Evolutionary conservation across 2,797 vertebrate genomes (phyloP).

Genomic region (Heteromormyrus szaboi): DNA sequence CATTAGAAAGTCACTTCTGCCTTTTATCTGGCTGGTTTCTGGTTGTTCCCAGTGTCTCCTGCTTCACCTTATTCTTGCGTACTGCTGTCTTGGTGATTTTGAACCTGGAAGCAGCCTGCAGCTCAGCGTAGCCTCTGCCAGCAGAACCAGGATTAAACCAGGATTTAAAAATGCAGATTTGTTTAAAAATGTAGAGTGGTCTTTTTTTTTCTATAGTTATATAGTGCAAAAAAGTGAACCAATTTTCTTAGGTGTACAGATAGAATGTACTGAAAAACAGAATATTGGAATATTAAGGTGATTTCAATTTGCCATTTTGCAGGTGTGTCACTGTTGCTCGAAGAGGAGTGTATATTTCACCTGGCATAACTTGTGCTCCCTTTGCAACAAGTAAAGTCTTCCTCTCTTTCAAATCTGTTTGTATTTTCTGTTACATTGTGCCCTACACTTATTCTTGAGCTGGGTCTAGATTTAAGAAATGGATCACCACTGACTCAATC

Average conservation of each 20-base stretch:
- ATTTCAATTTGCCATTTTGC: background rate
- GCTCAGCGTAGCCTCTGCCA: background rate
- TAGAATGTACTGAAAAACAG: background rate
- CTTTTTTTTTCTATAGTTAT: background rate
- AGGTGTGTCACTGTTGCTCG: slow-evolving; percentile 61
- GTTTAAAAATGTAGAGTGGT: background rate
- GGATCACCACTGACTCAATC: background rate
- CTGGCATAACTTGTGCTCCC: slow-evolving; percentile 62
- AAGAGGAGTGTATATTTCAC: slow-evolving; percentile 58
- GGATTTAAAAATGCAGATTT: background rate
- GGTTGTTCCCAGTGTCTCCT: background rate
- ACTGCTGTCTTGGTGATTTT: background rate
- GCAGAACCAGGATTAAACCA: background rate
- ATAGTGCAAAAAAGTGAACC: background rate
- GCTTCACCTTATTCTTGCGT: background rate
- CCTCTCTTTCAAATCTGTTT: background rate
- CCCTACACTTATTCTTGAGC: background rate
- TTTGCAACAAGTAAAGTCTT: slow-evolving; percentile 60
- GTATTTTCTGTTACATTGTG: background rate
- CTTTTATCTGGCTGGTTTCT: background rate
- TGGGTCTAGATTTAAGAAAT: background rate
- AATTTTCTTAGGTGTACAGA: background rate
- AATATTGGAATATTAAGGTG: background rate
- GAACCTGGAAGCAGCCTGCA: background rate
- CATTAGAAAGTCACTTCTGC: background rate